Percentiles rank a stretch among this genome's conserved stretches.
These are phyloP conservation scores for Hydraecia micacea DNA, from an alignment of 2,888 invertebrate species.

Conservation along the genomic window DNA sequence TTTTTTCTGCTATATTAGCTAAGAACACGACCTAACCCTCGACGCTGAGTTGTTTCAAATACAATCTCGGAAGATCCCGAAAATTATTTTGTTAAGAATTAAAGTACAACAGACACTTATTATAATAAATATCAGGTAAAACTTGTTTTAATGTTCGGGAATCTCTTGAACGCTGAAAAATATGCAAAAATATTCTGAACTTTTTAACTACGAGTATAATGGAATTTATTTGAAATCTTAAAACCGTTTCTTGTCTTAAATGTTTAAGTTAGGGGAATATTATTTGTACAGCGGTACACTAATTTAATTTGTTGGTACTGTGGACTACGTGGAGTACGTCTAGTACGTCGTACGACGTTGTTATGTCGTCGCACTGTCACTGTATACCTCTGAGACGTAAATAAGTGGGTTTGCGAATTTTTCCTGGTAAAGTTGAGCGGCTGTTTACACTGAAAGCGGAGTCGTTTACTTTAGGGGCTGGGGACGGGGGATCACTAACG, in stretches of 20 bases:
- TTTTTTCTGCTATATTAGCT: conserved; percentile 79
- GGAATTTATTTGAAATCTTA: conserved; percentile 59
- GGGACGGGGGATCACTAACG: conserved; percentile 81
- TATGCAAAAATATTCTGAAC: conserved; percentile 61
- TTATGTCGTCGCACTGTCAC: conserved; percentile 75
- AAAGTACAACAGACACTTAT: conserved; percentile 47
- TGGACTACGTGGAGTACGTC: conserved; percentile 43
- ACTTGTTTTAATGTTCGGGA: conserved; percentile 44
- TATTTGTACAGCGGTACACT: conserved; percentile 53
- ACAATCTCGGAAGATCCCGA: conserved; percentile 44
- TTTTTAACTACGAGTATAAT: conserved; percentile 47
- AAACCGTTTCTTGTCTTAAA: conserved; percentile 39
- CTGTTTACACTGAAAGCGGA: conserved; percentile 88
- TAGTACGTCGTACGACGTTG: conserved; percentile 64
- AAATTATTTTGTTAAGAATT: conserved; percentile 41
- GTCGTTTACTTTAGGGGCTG: conserved; percentile 85
- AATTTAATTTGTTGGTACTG: conserved; percentile 59
- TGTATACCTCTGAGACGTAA: conserved; percentile 84
- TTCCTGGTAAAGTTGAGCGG: conserved; percentile 86
- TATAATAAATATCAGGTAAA: conserved; percentile 48
- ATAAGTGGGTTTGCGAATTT: conserved; percentile 88
- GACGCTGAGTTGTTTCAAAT: conserved; percentile 61
- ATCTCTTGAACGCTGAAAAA: conserved; percentile 51
- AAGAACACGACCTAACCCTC: conserved; percentile 66
- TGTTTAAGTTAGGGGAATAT: conserved; percentile 42